Percentiles rank a stretch among this genome's conserved stretches.
Evolutionary conservation across 2,113 vertebrate genomes (phyloP).

Genomic region (Corydoras sp.): DNA sequence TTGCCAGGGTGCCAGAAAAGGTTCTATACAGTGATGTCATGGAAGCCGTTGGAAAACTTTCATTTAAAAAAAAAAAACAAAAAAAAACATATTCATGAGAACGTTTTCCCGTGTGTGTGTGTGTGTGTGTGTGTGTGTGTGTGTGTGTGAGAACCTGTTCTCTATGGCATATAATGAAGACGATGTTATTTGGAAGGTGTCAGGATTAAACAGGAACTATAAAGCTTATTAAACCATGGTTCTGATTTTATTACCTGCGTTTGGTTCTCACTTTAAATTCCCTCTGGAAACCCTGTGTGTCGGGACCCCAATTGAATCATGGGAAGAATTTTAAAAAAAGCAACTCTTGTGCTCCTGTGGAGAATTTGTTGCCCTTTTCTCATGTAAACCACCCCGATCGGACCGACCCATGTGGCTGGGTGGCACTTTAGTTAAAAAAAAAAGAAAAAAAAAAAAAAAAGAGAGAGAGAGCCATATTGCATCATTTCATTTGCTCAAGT

Average conservation of each 20-base stretch:
- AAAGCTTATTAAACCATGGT: no score
- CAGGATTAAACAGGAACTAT: no score
- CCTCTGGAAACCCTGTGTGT: background rate
- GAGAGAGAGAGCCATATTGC: constrained; percentile 98
- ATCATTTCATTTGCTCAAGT: constrained; percentile 99
- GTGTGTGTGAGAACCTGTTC: no score
- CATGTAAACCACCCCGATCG: constrained; percentile 89
- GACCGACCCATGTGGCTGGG: constrained; percentile 93
- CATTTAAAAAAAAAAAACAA: no score
- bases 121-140: no score
- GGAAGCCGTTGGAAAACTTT: no score
- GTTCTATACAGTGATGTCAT: no score
- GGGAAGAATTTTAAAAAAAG: constrained; percentile 3
- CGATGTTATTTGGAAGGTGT: no score
- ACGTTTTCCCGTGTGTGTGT: no score
- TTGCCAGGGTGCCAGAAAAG: no score
- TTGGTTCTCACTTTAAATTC: background rate
- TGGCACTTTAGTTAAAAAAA: constrained; percentile 97
- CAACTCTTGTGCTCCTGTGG: constrained; percentile 83
- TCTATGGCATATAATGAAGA: no score
- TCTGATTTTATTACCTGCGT: background rate
- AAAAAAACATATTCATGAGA: no score
- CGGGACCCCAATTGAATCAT: constrained; percentile 1
- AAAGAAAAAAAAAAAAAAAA: constrained; percentile 98
- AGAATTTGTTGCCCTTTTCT: constrained; percentile 83